A percentile compares a stretch with the other conserved stretches of the same genome.
Conservation (phyloP, 1,140 invertebrate genomes). For the Nasonia giraulti region DNA sequence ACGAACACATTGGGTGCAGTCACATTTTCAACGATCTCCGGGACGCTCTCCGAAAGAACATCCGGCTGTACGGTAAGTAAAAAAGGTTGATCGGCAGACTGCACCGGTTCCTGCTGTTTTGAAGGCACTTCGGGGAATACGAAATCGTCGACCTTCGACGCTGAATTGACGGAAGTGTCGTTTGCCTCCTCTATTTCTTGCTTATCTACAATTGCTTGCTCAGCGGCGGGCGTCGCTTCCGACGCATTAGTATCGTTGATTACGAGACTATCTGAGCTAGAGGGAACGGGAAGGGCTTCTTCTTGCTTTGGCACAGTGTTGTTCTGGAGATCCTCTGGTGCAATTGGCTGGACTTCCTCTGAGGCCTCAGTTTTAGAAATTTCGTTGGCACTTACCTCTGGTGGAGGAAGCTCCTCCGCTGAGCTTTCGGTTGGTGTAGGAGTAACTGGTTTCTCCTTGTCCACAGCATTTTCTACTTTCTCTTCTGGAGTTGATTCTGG, state of each 20-base stretch:
- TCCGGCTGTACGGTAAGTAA: neutral
- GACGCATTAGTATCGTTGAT: neutral
- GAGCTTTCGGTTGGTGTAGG: neutral
- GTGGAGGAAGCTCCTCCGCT: neutral
- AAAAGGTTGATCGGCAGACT: neutral
- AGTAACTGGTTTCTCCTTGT: neutral
- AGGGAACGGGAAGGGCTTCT: neutral
- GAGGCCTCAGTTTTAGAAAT: neutral
- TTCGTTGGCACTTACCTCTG: neutral
- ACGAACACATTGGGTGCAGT: neutral
- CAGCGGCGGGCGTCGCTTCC: neutral
- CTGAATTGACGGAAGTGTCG: constrained; percentile 32
- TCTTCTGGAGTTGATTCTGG: neutral
- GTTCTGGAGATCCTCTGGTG: constrained; percentile 5
- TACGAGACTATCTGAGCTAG: neutral
- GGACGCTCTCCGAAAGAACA: neutral
- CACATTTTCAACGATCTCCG: neutral
- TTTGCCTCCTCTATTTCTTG: neutral
- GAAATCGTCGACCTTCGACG: neutral
- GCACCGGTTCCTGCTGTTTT: constrained; percentile 20
- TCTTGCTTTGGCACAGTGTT: constrained; percentile 44
- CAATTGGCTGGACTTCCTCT: neutral
- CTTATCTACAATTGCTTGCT: constrained; percentile 25
- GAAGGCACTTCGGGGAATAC: constrained; percentile 43
- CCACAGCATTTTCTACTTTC: neutral